Evolutionary conservation across 23 tunicate species (phyloP).

Genomic region (Styela plicata): DNA sequence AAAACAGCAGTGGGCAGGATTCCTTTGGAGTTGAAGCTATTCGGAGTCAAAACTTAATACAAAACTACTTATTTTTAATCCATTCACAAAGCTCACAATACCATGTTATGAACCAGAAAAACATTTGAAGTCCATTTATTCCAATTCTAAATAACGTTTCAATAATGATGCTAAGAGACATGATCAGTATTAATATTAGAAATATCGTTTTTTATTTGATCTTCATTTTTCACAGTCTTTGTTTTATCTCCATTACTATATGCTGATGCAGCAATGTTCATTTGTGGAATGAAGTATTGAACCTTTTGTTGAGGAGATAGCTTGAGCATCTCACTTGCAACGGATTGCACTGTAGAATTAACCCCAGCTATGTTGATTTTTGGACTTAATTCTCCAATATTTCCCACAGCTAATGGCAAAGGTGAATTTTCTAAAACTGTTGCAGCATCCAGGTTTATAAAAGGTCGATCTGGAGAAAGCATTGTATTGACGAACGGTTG

Average conservation of each 20-base stretch:
- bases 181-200: neutral
- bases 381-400: neutral
- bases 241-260: neutral
- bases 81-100: too few relatives aligned
- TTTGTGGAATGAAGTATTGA: neutral
- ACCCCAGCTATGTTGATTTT: conserved; percentile 24
- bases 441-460: neutral
- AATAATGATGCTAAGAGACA: neutral
- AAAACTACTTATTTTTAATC: too few relatives aligned
- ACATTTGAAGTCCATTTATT: too few relatives aligned
- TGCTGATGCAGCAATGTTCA: neutral
- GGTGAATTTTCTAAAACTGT: neutral
- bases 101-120: too few relatives aligned
- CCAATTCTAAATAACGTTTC: too few relatives aligned
- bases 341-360: conserved; percentile 28
- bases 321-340: conserved; percentile 7
- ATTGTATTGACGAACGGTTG: neutral
- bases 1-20: too few relatives aligned
- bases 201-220: neutral
- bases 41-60: too few relatives aligned
- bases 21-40: too few relatives aligned
- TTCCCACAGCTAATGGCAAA: neutral
- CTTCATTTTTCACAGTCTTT: neutral
- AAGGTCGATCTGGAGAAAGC: neutral
- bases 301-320: neutral